phyloP scores from a whole-genome alignment of 2,888 invertebrate genomes.

The Epicampocera succincta region DNA sequence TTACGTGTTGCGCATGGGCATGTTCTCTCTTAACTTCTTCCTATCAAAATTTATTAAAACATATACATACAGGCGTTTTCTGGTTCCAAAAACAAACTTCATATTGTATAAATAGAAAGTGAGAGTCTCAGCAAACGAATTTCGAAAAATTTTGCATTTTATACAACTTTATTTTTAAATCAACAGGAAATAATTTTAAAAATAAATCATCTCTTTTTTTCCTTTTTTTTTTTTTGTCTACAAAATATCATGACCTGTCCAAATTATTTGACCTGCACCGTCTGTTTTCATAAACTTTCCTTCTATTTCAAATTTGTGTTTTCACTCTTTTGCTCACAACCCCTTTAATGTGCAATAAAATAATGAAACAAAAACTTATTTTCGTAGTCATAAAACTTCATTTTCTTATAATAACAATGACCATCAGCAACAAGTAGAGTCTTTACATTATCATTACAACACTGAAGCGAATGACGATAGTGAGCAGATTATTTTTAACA shows the following conservation, averaged over 20 bases:
- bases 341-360: slow-evolving; percentile 22
- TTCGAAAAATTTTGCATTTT: neutral
- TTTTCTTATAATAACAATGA: slow-evolving; percentile 42
- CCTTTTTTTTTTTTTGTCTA: slow-evolving; percentile 20
- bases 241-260: slow-evolving; percentile 34
- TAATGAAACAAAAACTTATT: neutral
- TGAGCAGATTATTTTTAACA: slow-evolving; percentile 69
- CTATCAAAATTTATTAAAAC: slow-evolving; percentile 10
- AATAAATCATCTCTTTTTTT: slow-evolving; percentile 12
- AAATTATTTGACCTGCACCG: slow-evolving; percentile 23
- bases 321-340: slow-evolving; percentile 1
- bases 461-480: slow-evolving; percentile 53
- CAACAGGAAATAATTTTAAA: slow-evolving; percentile 24
- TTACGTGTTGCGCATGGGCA: slow-evolving; percentile 55
- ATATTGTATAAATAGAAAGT: slow-evolving; percentile 15
- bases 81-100: slow-evolving; percentile 19
- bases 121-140: slow-evolving; percentile 36
- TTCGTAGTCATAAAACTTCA: slow-evolving; percentile 53
- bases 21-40: slow-evolving; percentile 3
- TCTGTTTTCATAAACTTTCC: slow-evolving; percentile 13
- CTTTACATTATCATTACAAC: slow-evolving; percentile 41
- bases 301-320: slow-evolving; percentile 21
- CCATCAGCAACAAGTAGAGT: slow-evolving; percentile 47
- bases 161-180: neutral
- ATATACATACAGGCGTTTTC: slow-evolving; percentile 53